These are phyloP conservation scores for Rhagonycha fulva DNA, from an alignment of 2,888 invertebrate genomes.

Conservation along the genomic window DNA sequence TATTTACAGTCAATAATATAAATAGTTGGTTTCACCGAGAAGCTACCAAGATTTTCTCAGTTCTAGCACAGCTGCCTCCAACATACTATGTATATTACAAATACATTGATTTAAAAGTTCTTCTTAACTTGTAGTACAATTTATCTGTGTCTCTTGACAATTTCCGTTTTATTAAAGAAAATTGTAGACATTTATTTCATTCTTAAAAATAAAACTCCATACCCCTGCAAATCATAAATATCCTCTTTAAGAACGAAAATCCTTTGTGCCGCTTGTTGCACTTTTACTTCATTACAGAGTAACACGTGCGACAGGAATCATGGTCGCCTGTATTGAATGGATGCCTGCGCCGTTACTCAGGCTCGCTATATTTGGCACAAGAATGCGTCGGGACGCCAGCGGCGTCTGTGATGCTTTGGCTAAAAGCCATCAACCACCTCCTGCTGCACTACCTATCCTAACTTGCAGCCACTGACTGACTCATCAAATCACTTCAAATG, in stretches of 20 bases:
- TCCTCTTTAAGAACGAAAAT: not conserved
- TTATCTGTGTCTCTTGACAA: not conserved
- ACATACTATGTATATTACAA: no score
- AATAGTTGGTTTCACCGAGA: not conserved
- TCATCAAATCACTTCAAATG: conserved; percentile 34
- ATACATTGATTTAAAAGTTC: not conserved
- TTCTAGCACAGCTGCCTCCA: no score
- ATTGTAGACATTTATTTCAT: not conserved
- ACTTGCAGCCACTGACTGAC: conserved; percentile 50
- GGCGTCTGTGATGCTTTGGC: conserved; percentile 50
- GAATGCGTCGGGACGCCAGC: conserved; percentile 54
- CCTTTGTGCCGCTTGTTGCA: conserved; percentile 21
- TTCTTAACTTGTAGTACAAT: not conserved
- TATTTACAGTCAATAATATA: not conserved
- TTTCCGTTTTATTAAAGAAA: not conserved
- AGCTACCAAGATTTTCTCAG: no score
- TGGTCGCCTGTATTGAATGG: conserved; percentile 42
- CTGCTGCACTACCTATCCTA: conserved; percentile 50
- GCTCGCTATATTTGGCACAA: conserved; percentile 49
- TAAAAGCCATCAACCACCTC: conserved; percentile 51
- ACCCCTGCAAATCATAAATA: conserved; percentile 13
- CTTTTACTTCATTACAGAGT: conserved; percentile 25
- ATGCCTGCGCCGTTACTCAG: conserved; percentile 51
- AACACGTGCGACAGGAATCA: conserved; percentile 38
- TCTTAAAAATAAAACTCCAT: conserved; percentile 15